Percentiles rank a stretch among this genome's conserved stretches.
phyloP scores from a whole-genome alignment of 2,888 invertebrate species.

The Bruchidius siliquastri region DNA sequence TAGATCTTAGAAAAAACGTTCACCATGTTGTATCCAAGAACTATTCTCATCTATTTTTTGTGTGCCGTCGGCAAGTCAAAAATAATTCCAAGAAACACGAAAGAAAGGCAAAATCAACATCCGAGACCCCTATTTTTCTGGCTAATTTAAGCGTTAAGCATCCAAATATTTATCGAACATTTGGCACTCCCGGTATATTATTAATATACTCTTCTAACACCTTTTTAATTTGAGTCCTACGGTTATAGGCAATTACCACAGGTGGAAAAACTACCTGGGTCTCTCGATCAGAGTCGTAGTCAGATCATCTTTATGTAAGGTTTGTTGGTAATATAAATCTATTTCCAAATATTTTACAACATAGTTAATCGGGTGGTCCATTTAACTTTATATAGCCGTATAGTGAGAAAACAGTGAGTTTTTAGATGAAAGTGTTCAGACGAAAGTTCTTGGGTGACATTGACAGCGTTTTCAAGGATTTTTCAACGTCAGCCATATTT shows the following conservation, averaged over 20 bases:
- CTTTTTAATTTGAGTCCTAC: constrained; percentile 29
- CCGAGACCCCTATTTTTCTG: constrained; percentile 9
- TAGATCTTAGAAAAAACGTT: not conserved
- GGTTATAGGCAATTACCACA: constrained; percentile 28
- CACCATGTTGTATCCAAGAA: not conserved
- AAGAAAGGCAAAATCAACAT: constrained; percentile 12
- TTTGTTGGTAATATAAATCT: not conserved
- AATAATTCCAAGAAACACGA: constrained; percentile 19
- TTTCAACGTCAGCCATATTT: too few species aligned
- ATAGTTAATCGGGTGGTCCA: too few species aligned
- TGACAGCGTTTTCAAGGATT: too few species aligned
- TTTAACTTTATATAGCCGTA: too few species aligned
- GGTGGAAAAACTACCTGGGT: constrained; percentile 30
- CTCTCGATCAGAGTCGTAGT: constrained; percentile 10
- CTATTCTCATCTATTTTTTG: not conserved
- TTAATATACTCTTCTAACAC: constrained; percentile 31
- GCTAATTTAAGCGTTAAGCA: constrained; percentile 24
- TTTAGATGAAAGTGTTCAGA: too few species aligned
- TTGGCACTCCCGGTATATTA: constrained; percentile 29
- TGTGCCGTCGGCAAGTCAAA: constrained; percentile 11
- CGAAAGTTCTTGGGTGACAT: too few species aligned
- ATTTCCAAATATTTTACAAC: too few species aligned
- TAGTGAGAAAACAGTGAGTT: too few species aligned
- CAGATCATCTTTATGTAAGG: constrained; percentile 4
- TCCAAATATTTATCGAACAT: constrained; percentile 33